Base-by-base conservation (phyloP, 1,140 invertebrate genomes). In the Panagrolaimus sp. region DNA sequence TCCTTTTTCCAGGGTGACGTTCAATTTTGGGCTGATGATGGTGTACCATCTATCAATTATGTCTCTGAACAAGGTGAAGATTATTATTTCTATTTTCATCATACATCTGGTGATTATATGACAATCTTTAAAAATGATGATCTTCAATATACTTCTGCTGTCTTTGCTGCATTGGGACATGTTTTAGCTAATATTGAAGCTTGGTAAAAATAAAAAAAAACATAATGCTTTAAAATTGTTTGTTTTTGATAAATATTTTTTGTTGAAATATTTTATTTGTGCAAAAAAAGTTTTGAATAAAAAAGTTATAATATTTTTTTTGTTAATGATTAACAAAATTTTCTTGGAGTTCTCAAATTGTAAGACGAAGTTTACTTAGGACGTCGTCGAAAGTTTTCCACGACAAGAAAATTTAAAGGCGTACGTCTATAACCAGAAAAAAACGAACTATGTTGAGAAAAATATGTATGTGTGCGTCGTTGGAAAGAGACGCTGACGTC, bases 1-100 rank as follows among this genome's bases (percentile, higher is more conserved):
- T n/a, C n/a, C n/a, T n/a, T 43, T 14, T 11, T 1, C 46, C 63
- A 72, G 25, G 64, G 78, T 20, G 78, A 81, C 53, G 80, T 81
- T 3, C 74, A 77, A 25, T 42, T 13, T 23, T 61, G 63, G 16
- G 74, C 65, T 27, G 20, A 57, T 42, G 57, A 57, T 44, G 70
- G 70, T 23, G 48, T 71, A 8, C 70, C 70, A 5, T 70, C 70
- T 3, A 51, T 72, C 0, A 72, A 72, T 25, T 72, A 70, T 43
- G 61, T 63, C 23, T 47, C 70, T n/a, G 70, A 71, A n/a, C 66
- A 71, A 47, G 70, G 70, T n/a, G 45, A 72, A 9, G 70, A 71
- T 20, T 71, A 71, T 43, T 71, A 71, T 23, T 71, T 72, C 70
- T 66, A 71, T n/a, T 71, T 71, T n/a, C 70, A 71, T 43, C 70